Conservation (phyloP, 2,113 vertebrate genomes). For the Anguilla rostrata region DNA sequence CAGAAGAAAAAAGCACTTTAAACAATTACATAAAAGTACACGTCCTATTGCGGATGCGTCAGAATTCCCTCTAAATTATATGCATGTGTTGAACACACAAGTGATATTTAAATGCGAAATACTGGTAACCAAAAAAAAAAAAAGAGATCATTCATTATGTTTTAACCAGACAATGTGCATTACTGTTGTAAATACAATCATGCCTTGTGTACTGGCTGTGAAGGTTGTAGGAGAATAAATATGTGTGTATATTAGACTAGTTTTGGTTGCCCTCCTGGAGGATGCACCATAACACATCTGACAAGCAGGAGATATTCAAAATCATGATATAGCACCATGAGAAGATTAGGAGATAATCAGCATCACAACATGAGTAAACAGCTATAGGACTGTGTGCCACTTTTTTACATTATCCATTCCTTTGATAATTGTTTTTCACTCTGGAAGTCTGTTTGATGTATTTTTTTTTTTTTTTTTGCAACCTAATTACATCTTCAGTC, state of each 20-base stretch:
- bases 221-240: background rate
- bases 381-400: background rate
- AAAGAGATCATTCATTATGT: background rate
- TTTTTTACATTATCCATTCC: background rate
- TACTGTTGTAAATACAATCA: background rate
- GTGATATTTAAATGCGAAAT: background rate
- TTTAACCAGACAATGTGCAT: background rate
- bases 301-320: too few relatives aligned
- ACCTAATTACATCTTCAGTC: background rate
- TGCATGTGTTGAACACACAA: slow-evolving; percentile 10
- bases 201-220: background rate
- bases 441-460: background rate
- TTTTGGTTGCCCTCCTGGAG: background rate
- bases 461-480: background rate
- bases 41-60: background rate
- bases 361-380: background rate
- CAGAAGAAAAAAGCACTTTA: background rate
- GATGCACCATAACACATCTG: background rate
- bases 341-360: background rate
- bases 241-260: background rate
- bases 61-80: background rate
- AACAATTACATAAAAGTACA: background rate
- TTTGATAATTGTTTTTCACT: background rate
- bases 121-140: background rate
- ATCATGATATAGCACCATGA: too few relatives aligned